Percentiles rank a stretch among this genome's conserved stretches.
Evolutionary conservation across 2,113 vertebrate species (phyloP).

Genomic region (Nycticebus coucang): DNA sequence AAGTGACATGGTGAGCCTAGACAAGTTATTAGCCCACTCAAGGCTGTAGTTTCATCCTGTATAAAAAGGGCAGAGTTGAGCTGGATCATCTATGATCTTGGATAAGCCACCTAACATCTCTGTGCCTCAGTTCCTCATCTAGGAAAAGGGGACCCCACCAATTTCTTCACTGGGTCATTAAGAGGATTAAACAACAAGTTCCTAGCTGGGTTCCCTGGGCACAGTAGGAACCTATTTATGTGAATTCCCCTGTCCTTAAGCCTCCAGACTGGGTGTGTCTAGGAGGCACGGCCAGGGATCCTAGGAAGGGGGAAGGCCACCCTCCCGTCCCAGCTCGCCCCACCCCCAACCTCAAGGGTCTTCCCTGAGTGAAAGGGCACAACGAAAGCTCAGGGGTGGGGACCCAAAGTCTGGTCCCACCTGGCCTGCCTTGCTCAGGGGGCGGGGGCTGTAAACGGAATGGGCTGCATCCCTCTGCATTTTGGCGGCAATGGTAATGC

Average conservation of each 20-base stretch:
- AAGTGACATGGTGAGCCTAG: neutral
- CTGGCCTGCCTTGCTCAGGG: neutral
- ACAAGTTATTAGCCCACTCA: neutral
- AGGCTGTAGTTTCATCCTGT: neutral
- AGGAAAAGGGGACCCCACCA: neutral
- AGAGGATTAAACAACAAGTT: neutral
- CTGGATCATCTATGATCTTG: neutral
- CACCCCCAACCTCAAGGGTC: neutral
- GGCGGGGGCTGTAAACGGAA: neutral
- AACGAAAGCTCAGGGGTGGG: neutral
- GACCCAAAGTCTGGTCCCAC: neutral
- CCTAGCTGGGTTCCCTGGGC: neutral
- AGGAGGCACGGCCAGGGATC: neutral
- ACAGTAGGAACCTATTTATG: neutral
- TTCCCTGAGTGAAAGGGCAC: neutral
- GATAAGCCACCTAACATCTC: neutral
- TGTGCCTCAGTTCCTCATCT: neutral
- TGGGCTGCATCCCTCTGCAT: neutral
- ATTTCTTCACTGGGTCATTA: neutral
- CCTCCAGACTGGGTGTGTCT: neutral
- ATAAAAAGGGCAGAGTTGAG: neutral
- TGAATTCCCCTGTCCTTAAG: neutral
- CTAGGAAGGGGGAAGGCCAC: neutral
- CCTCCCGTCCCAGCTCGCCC: neutral
- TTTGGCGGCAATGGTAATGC: neutral